Evolutionary conservation across 1,140 invertebrate species (phyloP), one percentile per base, ranked within the genome.

Genomic region (Oncopodura yosiiana): DNA sequence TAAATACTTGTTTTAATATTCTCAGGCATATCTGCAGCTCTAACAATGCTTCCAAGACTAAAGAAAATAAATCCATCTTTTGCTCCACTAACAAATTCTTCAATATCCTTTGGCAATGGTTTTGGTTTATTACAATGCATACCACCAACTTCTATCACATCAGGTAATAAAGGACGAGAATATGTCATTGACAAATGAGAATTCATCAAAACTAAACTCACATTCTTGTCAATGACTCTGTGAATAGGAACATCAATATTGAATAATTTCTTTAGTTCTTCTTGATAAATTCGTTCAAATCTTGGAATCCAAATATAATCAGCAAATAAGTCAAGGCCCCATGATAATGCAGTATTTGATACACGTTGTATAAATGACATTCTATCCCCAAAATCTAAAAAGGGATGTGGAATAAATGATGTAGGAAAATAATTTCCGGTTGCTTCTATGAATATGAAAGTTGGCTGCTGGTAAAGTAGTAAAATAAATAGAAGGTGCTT

Each of bases 1-100:
- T 36, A 23, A 73, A 62, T n/a, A 26, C 50, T 38, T 68, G 27
- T 19, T 59, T 55, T 6, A 46, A n/a, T 62, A 19, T 67, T 64
- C 3, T 66, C 50, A n/a, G 75, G 72, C 66, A 79, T 67, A 41
- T 75, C 69, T 30, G 69, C 69, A 58, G 72, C 74, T 65, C 75
- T 70, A 60, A 77, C 68, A 66, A 75, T 76, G 36, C 77, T 77
- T 16, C 79, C 79, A 46, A 81, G 66, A 53, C 74, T 77, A 60
- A 81, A 77, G 58, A 77, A 78, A 62, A 81, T 76, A 14, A 73
- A 73, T 1, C 78, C 78, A 34, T 78, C 62, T 3, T 63, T 53
- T 8, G 66, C 64, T 1, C 74, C 75, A 4, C 74, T 68, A n/a
- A n/a, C n/a, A n/a, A n/a, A n/a, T n/a, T n/a, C n/a, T n/a, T n/a